Conservation (phyloP, 2,797 vertebrate genomes). For the Coluber constrictor region DNA sequence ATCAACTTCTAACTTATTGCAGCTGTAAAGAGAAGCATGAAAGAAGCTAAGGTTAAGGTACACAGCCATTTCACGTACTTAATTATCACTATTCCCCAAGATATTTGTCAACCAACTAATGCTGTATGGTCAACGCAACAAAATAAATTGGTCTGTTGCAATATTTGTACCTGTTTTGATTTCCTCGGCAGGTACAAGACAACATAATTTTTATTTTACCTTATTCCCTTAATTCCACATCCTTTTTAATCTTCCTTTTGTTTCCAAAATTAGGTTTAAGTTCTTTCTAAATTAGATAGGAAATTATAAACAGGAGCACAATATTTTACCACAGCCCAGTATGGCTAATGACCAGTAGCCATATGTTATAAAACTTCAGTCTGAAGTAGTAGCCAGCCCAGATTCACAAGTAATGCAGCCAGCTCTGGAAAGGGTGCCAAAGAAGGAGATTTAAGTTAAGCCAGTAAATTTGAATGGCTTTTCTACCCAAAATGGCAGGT, state of each 20-base stretch:
- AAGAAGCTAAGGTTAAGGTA: constrained; percentile 8
- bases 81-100: constrained; percentile 22
- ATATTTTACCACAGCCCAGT: constrained; percentile 5
- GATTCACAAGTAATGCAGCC: neutral
- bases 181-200: constrained; percentile 18
- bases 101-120: constrained; percentile 34
- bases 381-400: neutral
- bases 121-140: constrained; percentile 13
- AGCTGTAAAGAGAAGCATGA: constrained; percentile 24
- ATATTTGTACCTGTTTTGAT: constrained; percentile 8
- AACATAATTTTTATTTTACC: neutral
- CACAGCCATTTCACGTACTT: constrained; percentile 12
- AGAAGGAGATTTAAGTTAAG: neutral
- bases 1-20: constrained; percentile 13
- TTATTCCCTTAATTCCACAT: constrained; percentile 1
- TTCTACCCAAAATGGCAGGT: neutral
- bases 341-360: constrained; percentile 9
- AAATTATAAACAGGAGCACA: neutral
- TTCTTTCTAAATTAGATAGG: neutral
- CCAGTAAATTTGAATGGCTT: neutral
- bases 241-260: neutral
- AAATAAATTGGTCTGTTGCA: constrained; percentile 3
- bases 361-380: neutral
- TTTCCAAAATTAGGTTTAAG: neutral
- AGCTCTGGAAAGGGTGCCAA: neutral